Percentiles rank a stretch among this genome's conserved stretches.
Evolutionary conservation across 2,888 invertebrate species (phyloP).

Genomic region (Chrysolina haemoptera): DNA sequence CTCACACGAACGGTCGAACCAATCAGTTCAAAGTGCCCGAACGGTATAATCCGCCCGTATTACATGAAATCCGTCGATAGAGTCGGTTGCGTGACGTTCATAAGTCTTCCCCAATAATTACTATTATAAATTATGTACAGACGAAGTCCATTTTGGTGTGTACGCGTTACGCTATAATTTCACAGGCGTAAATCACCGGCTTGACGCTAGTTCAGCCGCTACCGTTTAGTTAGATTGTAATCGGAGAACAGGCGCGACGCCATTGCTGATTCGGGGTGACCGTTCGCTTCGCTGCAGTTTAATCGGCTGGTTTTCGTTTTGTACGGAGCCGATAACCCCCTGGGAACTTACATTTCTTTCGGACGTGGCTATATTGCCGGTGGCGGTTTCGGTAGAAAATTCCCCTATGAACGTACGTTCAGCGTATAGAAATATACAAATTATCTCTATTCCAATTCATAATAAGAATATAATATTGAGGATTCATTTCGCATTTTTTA

Average conservation of each 20-base stretch:
- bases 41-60: not conserved
- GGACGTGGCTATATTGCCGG: not conserved
- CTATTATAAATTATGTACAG: slow-evolving; percentile 61
- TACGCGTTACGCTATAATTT: slow-evolving; percentile 62
- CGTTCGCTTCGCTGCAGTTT: not conserved
- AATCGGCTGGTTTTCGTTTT: not conserved
- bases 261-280: slow-evolving; percentile 6
- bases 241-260: slow-evolving; percentile 30
- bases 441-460: no score
- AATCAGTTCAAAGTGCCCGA: not conserved
- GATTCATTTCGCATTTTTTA: no score
- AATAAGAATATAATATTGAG: no score
- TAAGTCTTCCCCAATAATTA: slow-evolving; percentile 48
- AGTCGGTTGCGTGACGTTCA: slow-evolving; percentile 13
- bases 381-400: not conserved
- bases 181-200: slow-evolving; percentile 61
- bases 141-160: slow-evolving; percentile 59
- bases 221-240: slow-evolving; percentile 54
- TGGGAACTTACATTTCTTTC: not conserved
- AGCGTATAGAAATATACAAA: no score
- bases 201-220: slow-evolving; percentile 49
- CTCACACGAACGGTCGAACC: not conserved
- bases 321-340: not conserved
- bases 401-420: no score
- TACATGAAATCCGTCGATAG: slow-evolving; percentile 11